phyloP scores from a whole-genome alignment of 2,113 vertebrate genomes.

The Irena cyanogastra region DNA sequence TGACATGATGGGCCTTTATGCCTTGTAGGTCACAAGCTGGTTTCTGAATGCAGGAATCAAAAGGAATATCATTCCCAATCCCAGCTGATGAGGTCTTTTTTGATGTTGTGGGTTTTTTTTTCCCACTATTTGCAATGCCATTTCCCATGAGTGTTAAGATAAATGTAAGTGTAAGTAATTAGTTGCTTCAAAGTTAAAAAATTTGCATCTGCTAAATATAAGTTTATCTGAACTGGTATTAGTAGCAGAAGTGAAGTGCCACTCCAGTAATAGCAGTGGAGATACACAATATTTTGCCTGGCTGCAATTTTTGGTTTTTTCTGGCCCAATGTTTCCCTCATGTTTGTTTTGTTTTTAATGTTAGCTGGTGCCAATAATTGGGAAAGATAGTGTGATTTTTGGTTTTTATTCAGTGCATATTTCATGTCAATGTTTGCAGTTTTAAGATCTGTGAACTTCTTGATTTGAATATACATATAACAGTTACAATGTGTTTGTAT shows the following conservation, averaged over 20 bases:
- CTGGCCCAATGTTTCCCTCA: not conserved
- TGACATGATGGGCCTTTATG: not conserved
- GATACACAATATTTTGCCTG: not conserved
- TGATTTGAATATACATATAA: not conserved
- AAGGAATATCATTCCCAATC: not conserved
- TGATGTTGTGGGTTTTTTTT: not conserved
- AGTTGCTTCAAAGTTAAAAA: not conserved
- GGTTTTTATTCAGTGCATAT: not conserved
- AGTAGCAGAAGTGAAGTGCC: not conserved
- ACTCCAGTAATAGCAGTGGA: not conserved
- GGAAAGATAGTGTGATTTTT: not conserved
- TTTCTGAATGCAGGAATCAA: not conserved
- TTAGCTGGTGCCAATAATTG: not conserved
- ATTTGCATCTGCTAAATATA: not conserved
- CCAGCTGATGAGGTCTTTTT: not conserved
- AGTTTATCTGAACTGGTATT: rapidly evolving
- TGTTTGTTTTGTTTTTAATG: not conserved
- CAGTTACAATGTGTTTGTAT: not conserved
- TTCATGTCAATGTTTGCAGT: not conserved
- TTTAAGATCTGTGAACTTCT: not conserved
- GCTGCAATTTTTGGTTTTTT: not conserved
- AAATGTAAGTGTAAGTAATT: not conserved
- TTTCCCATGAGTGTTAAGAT: not conserved
- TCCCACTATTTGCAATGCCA: not conserved
- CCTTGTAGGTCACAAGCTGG: not conserved